Evolutionary conservation across 1,140 invertebrate genomes (phyloP), one percentile per base, ranked within the genome.

Genomic region (Mercenaria mercenaria): DNA sequence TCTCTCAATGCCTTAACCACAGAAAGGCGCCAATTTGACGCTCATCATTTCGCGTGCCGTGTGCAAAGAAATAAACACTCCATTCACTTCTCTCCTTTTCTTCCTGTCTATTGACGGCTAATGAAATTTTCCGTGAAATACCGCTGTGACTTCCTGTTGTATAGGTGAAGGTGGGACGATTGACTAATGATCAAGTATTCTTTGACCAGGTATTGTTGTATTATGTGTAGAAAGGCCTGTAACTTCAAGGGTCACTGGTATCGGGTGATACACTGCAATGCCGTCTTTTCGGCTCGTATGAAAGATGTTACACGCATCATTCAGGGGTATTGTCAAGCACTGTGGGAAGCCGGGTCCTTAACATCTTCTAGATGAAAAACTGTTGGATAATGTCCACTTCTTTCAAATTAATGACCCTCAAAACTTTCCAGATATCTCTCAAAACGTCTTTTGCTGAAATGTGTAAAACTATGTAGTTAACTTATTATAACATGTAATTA

Each of bases 121-220:
- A 83, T 89, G 88, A 89, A 89, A 83, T 29, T 74, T 89, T 77
- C 47, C 80, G 88, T 84, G 69, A 89, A 84, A 74, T 89, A 84
- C 88, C 79, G 80, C 67, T 37, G 67, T 11, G 43, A 82, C 67
- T 89, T 76, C 81, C 80, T 89, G 80, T 64, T 64, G 72, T 43
- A 81, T 39, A 61, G 72, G 18, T 50, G 10, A 79, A 64, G 88
- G 88, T 59, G 79, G 88, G 56, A 67, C 80, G 50, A 76, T 74
- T 59, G 64, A 61, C 88, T 89, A 89, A 89, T 89, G 79, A 89
- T 81, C 64, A 64, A 72, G 47, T 47, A 56, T 13, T 76, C 41
- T 59, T 74, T 67, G n/a, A 13, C 8, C 18, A 0, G 13, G 39
- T 37, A 74, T 85, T 85, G 83, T 85, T 20, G 67, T 74, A 41